Conservation (phyloP, 2,888 invertebrate species). For the Pseudococcus longispinus region DNA sequence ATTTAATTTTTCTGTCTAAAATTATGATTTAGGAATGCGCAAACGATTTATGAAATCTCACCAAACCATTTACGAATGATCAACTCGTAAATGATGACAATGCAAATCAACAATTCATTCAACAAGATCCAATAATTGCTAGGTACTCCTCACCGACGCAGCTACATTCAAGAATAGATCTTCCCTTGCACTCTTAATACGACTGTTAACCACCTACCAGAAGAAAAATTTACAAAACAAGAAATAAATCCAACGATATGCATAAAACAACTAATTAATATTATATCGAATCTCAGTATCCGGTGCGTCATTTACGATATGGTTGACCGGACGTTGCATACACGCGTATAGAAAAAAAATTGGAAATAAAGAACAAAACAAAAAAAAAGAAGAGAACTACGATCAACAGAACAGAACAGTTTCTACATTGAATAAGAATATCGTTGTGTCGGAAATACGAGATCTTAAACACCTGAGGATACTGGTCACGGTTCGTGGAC, state of each 20-base stretch:
- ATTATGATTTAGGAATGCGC: too few species aligned
- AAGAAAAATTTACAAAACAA: background rate
- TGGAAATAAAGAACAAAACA: background rate
- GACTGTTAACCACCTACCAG: too few species aligned
- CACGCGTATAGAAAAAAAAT: constrained; percentile 16
- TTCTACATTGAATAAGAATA: constrained; percentile 25
- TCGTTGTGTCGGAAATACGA: constrained; percentile 19
- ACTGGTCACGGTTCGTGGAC: constrained; percentile 39
- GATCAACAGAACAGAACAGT: background rate
- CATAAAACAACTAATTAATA: background rate
- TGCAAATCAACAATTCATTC: too few species aligned
- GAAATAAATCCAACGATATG: background rate
- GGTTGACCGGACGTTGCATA: constrained; percentile 27
- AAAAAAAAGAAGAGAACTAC: background rate
- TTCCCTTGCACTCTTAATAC: too few species aligned
- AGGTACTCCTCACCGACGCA: too few species aligned
- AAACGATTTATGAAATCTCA: too few species aligned
- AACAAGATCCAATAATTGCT: too few species aligned
- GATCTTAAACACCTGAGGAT: constrained; percentile 35
- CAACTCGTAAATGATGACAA: too few species aligned
- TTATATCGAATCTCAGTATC: constrained; percentile 2
- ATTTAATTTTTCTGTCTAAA: too few species aligned
- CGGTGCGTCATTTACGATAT: background rate
- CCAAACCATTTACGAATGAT: too few species aligned
- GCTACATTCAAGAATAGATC: too few species aligned